Percentiles rank a stretch among this genome's conserved stretches.
These are phyloP conservation scores for Tor tambroides DNA, from an alignment of 2,113 vertebrate genomes.

Conservation along the genomic window DNA sequence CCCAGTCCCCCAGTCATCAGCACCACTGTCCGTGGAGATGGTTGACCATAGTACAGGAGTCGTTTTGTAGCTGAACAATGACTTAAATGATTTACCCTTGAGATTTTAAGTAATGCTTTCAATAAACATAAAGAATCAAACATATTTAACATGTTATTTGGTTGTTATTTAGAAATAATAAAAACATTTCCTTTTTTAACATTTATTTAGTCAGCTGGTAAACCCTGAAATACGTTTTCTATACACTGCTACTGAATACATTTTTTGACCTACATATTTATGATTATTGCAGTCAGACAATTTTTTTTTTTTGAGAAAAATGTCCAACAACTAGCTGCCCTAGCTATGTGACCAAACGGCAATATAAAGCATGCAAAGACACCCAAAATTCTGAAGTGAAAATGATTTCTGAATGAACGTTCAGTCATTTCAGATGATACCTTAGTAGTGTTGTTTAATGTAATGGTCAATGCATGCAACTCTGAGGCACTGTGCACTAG, in stretches of 20 bases:
- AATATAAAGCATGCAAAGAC: not conserved
- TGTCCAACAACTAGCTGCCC: too few relatives aligned
- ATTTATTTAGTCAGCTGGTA: not conserved
- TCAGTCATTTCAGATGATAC: not conserved
- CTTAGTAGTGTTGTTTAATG: not conserved
- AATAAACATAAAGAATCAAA: not conserved
- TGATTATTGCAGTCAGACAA: not conserved
- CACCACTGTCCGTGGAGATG: conserved; percentile 61
- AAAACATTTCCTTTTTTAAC: not conserved
- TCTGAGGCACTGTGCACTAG: not conserved
- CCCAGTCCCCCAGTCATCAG: not conserved
- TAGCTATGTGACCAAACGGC: too few relatives aligned
- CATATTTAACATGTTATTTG: not conserved
- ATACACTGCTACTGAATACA: not conserved
- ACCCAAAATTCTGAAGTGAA: not conserved
- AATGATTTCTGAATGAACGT: not conserved
- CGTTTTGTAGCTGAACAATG: not conserved
- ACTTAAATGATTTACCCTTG: not conserved
- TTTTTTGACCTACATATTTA: not conserved
- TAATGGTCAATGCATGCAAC: too few relatives aligned
- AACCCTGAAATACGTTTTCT: not conserved
- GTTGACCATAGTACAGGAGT: not conserved
- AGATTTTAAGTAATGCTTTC: not conserved
- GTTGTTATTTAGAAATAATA: not conserved
- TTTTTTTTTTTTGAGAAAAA: too few relatives aligned